Evolutionary conservation across 2,888 invertebrate genomes (phyloP).

Genomic region (Drosophila antonietae): DNA sequence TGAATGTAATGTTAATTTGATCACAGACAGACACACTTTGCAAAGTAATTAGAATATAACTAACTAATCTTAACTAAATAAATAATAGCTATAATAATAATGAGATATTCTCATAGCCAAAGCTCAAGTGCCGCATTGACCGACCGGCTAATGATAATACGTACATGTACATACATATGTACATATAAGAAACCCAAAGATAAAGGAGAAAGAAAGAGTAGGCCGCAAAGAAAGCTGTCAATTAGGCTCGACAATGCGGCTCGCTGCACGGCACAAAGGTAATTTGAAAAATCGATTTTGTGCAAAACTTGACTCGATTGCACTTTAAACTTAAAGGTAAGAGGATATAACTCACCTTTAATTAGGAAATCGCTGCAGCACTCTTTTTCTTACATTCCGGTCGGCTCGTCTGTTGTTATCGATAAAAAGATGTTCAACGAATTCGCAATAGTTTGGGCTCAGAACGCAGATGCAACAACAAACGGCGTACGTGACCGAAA

Average conservation of each 20-base stretch:
- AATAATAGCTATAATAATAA: background rate
- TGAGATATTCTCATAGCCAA: constrained; percentile 2
- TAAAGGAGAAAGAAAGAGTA: constrained; percentile 7
- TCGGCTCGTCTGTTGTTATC: constrained; percentile 38
- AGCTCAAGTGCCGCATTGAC: constrained; percentile 36
- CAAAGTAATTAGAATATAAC: background rate
- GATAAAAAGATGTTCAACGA: constrained; percentile 25
- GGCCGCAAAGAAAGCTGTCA: constrained; percentile 19
- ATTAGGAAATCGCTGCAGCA: background rate
- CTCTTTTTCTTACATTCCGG: constrained; percentile 25
- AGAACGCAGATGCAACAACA: constrained; percentile 55
- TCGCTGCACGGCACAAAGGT: constrained; percentile 15
- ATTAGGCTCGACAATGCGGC: constrained; percentile 20
- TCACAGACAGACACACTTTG: constrained; percentile 1
- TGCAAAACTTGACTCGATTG: constrained; percentile 27
- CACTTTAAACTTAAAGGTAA: constrained; percentile 21
- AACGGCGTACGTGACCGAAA: constrained; percentile 75
- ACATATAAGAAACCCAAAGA: background rate
- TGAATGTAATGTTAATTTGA: background rate
- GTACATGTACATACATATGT: no score
- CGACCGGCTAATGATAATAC: constrained; percentile 5
- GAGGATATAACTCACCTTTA: constrained; percentile 51
- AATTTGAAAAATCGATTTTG: constrained; percentile 72
- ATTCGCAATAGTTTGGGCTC: constrained; percentile 45
- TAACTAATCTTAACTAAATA: no score